Evolutionary conservation across 2,797 vertebrate genomes (phyloP), one percentile per base, ranked within the genome.

Genomic region (Discoglossus pictus): DNA sequence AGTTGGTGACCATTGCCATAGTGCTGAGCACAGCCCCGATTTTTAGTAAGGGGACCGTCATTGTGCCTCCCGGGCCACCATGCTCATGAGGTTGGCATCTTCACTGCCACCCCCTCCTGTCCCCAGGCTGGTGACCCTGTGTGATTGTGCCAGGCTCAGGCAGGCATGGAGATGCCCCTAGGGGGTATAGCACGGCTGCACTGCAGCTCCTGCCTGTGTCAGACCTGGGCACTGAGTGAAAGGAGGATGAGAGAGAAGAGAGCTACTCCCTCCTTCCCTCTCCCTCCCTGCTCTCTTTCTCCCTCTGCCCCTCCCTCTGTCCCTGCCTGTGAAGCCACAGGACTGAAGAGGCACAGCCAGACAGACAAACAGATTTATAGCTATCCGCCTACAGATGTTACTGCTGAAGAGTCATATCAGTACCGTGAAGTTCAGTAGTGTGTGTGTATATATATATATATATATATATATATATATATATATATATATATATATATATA

Each of bases 1-100:
- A 97, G 89, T 96, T 97, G 82, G 95, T 96, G 82, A 97, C 93
- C 95, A 96, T 96, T 79, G 95, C 95, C 95, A 97, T 96, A 79
- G 94, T 97, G 92, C 95, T 97, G 76, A 96, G 94, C 88, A 97
- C 93, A 60, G 92, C 94, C 78, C 95, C 93, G 71, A 97, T 95
- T 88, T 96, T 97, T 73, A 97, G 87, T 89, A 97, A 91, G 60
- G 94, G 94, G 73, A 97, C 93, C 39, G 88, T 94, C 93, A 94
- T 94, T 76, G 80, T 78, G 82, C 53, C 79, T 76, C 76, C 72
- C 68, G 81, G 82, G 77, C 72, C 74, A 76, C 81, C 80, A 79
- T 76, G 80, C 65, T 75, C 79, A 83, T 64, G 46, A 58, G 73
- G 83, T 67, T 31, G 64, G 69, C 69, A 53, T 82, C 78, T 74